Conservation (phyloP, 1,140 invertebrate genomes). For the Diachasmimorpha longicaudata region DNA sequence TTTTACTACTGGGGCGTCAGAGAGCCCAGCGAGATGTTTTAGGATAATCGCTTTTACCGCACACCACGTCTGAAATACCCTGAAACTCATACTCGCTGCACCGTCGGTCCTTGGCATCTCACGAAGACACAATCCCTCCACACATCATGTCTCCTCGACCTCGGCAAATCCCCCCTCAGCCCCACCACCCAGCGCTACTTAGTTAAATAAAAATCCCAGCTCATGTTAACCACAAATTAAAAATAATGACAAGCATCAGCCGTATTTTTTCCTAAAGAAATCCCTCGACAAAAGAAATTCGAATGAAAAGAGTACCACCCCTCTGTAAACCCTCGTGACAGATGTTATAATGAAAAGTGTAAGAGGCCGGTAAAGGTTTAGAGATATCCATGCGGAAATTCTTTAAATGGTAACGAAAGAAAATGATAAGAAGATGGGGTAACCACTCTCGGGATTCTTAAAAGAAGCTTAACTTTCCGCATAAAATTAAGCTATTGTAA, state of each 20-base stretch:
- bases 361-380: background rate
- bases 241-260: background rate
- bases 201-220: background rate
- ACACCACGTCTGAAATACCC: background rate
- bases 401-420: conserved; percentile 9
- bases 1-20: background rate
- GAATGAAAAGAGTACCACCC: background rate
- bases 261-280: background rate
- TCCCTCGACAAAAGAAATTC: background rate
- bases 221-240: background rate
- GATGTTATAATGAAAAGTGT: background rate
- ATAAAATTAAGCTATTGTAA: conserved; percentile 62
- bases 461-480: conserved; percentile 60
- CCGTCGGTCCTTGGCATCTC: background rate
- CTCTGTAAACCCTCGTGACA: background rate
- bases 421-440: conserved; percentile 14
- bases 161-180: background rate
- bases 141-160: background rate
- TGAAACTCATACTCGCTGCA: background rate
- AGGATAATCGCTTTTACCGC: background rate
- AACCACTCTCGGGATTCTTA: conserved; percentile 48
- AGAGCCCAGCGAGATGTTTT: background rate
- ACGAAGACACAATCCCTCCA: too few species aligned
- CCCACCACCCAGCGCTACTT: too few species aligned
- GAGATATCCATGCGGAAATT: conserved; percentile 11